Evolutionary conservation across 2,888 invertebrate genomes (phyloP), one percentile per base, ranked within the genome.

Genomic region (Drosophila mettleri): DNA sequence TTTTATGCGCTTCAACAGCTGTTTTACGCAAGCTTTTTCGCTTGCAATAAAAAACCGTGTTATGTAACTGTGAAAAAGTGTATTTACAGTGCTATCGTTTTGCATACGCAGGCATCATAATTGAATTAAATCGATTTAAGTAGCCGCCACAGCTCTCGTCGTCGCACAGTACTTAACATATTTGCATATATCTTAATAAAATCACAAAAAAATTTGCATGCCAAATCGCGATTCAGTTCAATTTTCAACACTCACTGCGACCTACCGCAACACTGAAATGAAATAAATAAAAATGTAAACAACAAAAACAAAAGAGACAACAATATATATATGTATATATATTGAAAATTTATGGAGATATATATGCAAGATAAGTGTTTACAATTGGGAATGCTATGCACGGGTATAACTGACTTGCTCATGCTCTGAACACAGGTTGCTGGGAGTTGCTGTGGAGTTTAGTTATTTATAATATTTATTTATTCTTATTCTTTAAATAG

Each of bases 251-350:
- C 59, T 64, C 38, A 38, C 33, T 57, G 31, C 82, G 82, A 83
- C 82, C 82, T 88, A 80, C 88, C 87, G 41, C 84, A 88, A 88
- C 51, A 77, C 83, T 49, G 29, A 33, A 62, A 54, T 54, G 12
- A 53, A 61, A 57, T 4, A 52, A 54, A 29, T 2, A 36, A 59
- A 39, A 45, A 31, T 53, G 0, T 18, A 7, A 6, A 4, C 38
- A 31, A 33, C 2, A 33, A 20, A 7, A 29, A 16, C 14, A 24
- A 41, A 1, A 39, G 36, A 36, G 36, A 20, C 14, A 27, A 29
- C 1, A 29, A 46, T 14, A 33, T 18, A 46, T 24, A 18, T 29
- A 18, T n/a, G n/a, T 18, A 29, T 46, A 46, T 46, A 49, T 64
- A 55, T 69, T 54, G 22, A 59, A 63, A 33, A 74, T 66, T 62